Evolutionary conservation across 2,797 vertebrate genomes (phyloP), one percentile per base, ranked within the genome.

Genomic region (Enoplosus armatus): DNA sequence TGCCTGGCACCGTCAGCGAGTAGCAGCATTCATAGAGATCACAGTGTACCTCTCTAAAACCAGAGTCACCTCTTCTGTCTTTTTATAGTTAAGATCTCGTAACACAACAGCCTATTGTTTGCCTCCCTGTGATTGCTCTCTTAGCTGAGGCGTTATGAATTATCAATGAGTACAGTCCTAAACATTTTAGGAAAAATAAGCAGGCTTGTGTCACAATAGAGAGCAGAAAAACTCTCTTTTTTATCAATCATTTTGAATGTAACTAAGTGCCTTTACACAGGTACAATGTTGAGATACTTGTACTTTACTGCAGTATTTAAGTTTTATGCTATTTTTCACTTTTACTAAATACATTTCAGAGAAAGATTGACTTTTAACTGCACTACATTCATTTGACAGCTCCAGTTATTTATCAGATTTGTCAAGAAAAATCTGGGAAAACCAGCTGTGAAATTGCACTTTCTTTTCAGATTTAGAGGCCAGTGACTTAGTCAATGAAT

Each of bases 91-190:
- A 48, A 75, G 68, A 72, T 79, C 74, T 87, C 70, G 79, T 39
- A 77, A 89, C 33, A 75, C 78, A 53, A 39, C 51, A 1, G 63
- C 72, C 84, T 82, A 74, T 85, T 87, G 90, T 85, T 92, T 85
- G 86, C 77, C 67, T 72, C 79, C 26, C 77, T 86, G 78, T 86
- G 91, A 92, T 89, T 90, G 89, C 79, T 87, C 74, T 83, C 72
- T 75, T 73, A 70, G 72, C 66, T 53, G 62, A 86, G 54, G 68
- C 83, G 83, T 72, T 78, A 92, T 94, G 80, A 93, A 91, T 93
- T 92, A 94, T 92, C 87, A 76, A 91, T 93, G 85, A 87, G 60
- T 41, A 45, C 71, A 29, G 53, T 67, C 63, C 63, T 66, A 76
- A 86, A 86, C 67, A 80, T 85, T 87, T 90, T 66, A 59, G 65